Percentiles rank a stretch among this genome's conserved stretches.
Evolutionary conservation across 2,888 invertebrate genomes (phyloP).

Genomic region (Trypoxylon attenuatum): DNA sequence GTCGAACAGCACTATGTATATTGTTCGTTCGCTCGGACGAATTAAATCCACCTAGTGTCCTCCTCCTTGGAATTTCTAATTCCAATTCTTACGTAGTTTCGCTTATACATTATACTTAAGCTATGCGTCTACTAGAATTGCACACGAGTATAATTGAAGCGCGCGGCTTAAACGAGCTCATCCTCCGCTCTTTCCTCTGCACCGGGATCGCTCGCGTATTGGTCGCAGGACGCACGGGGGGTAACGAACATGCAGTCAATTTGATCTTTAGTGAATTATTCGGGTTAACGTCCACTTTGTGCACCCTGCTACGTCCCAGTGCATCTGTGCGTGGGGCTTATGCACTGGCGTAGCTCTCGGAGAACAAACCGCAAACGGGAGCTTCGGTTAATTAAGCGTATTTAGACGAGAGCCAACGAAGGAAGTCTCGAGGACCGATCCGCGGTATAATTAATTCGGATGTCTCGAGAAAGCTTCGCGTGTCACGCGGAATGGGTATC

Average conservation of each 20-base stretch:
- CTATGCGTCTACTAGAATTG: no score
- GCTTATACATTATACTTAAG: no score
- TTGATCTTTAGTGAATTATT: neutral
- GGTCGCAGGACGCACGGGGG: no score
- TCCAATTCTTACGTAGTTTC: neutral
- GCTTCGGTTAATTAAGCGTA: slow-evolving; percentile 24
- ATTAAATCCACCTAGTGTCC: slow-evolving; percentile 8
- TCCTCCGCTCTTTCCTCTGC: no score
- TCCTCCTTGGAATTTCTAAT: slow-evolving; percentile 8
- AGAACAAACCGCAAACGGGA: neutral
- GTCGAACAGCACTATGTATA: no score
- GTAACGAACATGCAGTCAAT: slow-evolving; percentile 7
- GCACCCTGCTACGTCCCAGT: neutral
- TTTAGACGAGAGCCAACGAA: slow-evolving; percentile 13
- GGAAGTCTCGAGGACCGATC: slow-evolving; percentile 5
- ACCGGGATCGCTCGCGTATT: no score
- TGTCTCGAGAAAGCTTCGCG: neutral
- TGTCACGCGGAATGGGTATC: no score
- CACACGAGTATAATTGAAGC: no score
- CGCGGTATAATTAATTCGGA: neutral
- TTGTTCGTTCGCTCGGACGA: no score
- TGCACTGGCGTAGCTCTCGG: neutral
- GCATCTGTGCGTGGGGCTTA: neutral
- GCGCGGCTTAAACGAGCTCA: no score
- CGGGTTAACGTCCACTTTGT: slow-evolving; percentile 24